Evolutionary conservation across 2,113 vertebrate genomes (phyloP), one percentile per base, ranked within the genome.

Genomic region (Pelecanus crispus): DNA sequence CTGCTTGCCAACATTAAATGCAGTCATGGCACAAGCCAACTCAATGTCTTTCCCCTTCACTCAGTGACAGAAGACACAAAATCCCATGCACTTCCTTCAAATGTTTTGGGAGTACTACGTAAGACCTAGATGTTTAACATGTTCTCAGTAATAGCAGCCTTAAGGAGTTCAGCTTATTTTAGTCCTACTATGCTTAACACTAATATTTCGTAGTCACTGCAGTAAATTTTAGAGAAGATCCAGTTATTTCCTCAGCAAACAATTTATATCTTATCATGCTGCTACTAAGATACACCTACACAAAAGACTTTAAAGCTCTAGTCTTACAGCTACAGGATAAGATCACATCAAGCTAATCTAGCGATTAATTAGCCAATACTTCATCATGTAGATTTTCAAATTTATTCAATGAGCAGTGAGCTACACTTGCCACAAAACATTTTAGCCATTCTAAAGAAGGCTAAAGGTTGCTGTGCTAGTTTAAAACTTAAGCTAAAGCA

Each of bases 401-500:
- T 68, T 94, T 75, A 63, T 86, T 75, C 53, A 45, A 52, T 68
- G 31, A 81, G 77, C 88, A 90, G 61, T 16, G 45, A 94, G 56
- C 56, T 91, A 91, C 38, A 61, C 58, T 56, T 89, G 80, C 81
- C 61, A 92, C 49, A 80, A 36, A 94, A 32, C 56, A 49, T 13
- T 61, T 86, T n/a, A 86, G 83, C 70, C 53, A 38, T 47, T 91
- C 74, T 58, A 44, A 44, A 44, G 42, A 44, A 44, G 42, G 42
- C 42, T 44, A 44, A 86, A 89, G 53, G 67, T 63, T 94, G 62
- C 34, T 44, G 53, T 49, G n/a, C 77, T 85, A 81, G 71, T 74
- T 95, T 72, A 89, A 68, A 78, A 62, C 32, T 31, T 72, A 73
- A 65, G 77, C 92, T 95, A 81, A 95, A 95, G 86, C 87, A 95